Conservation (phyloP, 2,797 vertebrate genomes). For the Spondyliosoma cantharus region DNA sequence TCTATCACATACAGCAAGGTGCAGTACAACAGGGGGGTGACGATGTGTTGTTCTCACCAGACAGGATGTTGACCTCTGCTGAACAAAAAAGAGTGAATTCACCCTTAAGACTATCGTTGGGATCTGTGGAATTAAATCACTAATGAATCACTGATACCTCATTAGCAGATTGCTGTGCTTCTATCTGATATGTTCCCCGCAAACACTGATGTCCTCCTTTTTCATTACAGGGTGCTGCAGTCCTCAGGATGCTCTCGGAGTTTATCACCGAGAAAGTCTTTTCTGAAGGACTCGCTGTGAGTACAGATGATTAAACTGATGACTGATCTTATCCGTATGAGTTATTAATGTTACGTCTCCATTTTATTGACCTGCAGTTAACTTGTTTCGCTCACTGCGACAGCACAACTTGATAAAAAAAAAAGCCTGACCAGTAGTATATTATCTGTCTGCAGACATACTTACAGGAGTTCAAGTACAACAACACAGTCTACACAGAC, state of each 20-base stretch:
- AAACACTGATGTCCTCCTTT: background rate
- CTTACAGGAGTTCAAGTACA: conserved; percentile 83
- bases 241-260: conserved; percentile 90
- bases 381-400: background rate
- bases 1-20: conserved; percentile 85
- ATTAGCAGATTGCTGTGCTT: conserved; percentile 11
- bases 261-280: conserved; percentile 88
- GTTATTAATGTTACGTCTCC: background rate
- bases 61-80: background rate
- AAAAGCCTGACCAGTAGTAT: background rate
- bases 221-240: conserved; percentile 84
- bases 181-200: conserved; percentile 11
- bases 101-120: background rate
- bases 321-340: background rate
- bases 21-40: background rate
- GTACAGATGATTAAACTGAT: conserved; percentile 46
- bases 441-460: conserved; percentile 84
- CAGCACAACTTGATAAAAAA: background rate
- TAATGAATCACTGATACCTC: conserved; percentile 21
- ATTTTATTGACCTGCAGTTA: background rate
- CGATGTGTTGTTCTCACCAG: conserved; percentile 1
- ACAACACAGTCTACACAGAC: conserved; percentile 85
- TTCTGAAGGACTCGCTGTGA: conserved; percentile 86
- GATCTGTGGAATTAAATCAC: background rate
- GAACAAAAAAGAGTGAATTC: background rate